Evolutionary conservation across 1,140 invertebrate species (phyloP), one percentile per base, ranked within the genome.

Genomic region (Batillaria attramentaria): DNA sequence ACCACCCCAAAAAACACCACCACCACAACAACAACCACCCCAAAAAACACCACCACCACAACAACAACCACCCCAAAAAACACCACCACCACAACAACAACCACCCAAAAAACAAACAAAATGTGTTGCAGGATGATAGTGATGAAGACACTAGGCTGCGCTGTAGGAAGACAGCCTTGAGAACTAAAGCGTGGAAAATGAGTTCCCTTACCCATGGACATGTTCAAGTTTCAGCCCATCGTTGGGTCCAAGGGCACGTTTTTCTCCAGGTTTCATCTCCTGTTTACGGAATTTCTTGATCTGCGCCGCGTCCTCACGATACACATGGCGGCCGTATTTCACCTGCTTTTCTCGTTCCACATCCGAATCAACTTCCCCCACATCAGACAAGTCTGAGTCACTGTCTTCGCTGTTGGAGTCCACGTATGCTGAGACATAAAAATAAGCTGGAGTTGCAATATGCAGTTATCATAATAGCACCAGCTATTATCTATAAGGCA

Each of bases 321-420:
- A 89, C 20, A 92, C 77, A n/a, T 77, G 66, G 39, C 91, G 79
- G 28, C 89, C 84, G 79, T 92, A 92, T 13, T 76, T 82, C 16
- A 89, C 86, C 70, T 91, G 89, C 76, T 91, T 91, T 81, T 92
- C 91, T 20, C 82, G 81, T 79, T 92, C 91, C 20, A 92, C 72
- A 81, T 92, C 91, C 37, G 88, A 90, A 74, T 92, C 91, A 31
- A 91, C 35, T 37, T 84, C 87, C n/a, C 83, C 88, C 41, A 90
- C 87, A 84, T 90, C 90, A n/a, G 89, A 90, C 37, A 90, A 35
- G 66, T 91, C 90, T 6, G 89, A 90, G 79, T 91, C 91, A 85
- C 87, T 89, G 16, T 87, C 90, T 70, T 91, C 91, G 84, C 88
- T 90, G 83, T 91, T 88, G 1, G 89, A 90, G 79, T 91, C 90